Conservation (phyloP, 2,113 vertebrate genomes). For the Oryctolagus cuniculus region DNA sequence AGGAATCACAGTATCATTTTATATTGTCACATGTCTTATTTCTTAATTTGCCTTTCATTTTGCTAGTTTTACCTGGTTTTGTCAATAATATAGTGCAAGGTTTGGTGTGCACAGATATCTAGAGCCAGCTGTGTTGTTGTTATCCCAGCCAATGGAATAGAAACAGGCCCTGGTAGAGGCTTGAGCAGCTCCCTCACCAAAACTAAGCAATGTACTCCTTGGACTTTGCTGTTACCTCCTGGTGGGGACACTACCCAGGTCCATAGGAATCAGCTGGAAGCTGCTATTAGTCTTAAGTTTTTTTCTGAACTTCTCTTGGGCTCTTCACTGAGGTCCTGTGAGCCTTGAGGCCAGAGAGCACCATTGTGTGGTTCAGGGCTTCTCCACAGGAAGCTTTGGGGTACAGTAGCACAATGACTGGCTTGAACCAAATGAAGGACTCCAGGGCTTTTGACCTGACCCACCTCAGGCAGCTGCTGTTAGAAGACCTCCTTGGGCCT, state of each 20-base stretch:
- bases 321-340: neutral
- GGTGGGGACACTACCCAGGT: neutral
- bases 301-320: neutral
- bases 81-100: neutral
- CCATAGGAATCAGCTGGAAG: neutral
- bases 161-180: conserved; percentile 10
- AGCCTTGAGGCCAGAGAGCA: neutral
- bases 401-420: neutral
- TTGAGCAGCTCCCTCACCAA: neutral
- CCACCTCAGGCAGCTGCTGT: neutral
- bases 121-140: conserved; percentile 23
- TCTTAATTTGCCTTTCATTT: too few relatives aligned
- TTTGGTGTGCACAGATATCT: neutral
- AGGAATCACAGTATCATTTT: too few relatives aligned
- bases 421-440: neutral
- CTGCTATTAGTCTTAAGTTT: conserved; percentile 28
- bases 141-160: conserved; percentile 16
- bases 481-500: neutral
- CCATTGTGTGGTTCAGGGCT: neutral
- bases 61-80: too few relatives aligned
- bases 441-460: neutral
- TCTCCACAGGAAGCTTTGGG: neutral
- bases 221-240: neutral
- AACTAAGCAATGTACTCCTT: neutral
- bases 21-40: too few relatives aligned